phyloP scores from a whole-genome alignment of 2,888 invertebrate genomes.

The Penaeus monodon region DNA sequence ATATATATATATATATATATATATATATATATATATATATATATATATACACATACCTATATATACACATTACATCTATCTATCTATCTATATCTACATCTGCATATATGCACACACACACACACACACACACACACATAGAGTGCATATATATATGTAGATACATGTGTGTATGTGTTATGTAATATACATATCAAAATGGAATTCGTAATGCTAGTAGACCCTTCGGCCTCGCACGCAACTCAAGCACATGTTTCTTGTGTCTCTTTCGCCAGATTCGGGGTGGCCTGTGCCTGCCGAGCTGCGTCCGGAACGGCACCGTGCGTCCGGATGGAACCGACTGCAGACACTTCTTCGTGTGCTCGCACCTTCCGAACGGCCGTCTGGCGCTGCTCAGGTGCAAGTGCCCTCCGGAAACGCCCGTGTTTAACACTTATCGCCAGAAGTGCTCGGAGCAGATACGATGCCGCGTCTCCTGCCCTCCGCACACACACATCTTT shows the following conservation, averaged over 20 bases:
- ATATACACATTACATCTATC: not conserved
- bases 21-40: not conserved
- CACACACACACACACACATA: no score
- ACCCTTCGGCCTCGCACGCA: not conserved
- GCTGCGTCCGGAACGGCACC: conserved; percentile 26
- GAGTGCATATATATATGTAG: no score
- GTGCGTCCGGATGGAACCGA: conserved; percentile 31
- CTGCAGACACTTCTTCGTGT: conserved; percentile 46
- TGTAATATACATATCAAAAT: not conserved
- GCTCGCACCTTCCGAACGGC: conserved; percentile 7
- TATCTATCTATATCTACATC: no score
- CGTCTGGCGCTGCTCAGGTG: conserved; percentile 27
- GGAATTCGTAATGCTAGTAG: not conserved
- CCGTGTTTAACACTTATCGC: conserved; percentile 27
- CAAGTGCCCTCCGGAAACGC: conserved; percentile 7
- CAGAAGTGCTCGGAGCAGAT: conserved; percentile 12
- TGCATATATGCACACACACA: not conserved
- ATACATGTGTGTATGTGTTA: no score
- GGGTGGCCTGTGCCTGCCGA: conserved; percentile 39
- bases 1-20: not conserved
- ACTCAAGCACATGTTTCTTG: not conserved
- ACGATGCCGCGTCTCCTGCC: conserved; percentile 37
- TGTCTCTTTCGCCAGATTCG: conserved; percentile 19
- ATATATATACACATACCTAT: not conserved
- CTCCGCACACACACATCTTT: conserved; percentile 9